These are phyloP conservation scores for Leiothrix lutea DNA, from an alignment of 2,113 vertebrate species.

Conservation along the genomic window DNA sequence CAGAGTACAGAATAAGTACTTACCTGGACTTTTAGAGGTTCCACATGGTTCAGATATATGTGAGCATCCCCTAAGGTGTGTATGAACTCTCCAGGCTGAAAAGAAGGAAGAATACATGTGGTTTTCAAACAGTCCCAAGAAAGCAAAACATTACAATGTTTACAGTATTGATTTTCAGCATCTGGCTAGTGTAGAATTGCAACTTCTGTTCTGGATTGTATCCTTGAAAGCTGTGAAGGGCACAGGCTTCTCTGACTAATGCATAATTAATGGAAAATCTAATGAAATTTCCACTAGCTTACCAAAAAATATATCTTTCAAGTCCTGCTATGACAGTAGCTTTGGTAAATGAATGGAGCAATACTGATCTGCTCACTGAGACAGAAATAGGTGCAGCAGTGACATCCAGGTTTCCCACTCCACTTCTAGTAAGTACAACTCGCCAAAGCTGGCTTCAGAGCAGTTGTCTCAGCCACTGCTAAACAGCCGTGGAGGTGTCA, in stretches of 20 bases:
- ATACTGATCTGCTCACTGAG: not conserved
- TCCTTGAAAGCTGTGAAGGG: not conserved
- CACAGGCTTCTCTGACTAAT: not conserved
- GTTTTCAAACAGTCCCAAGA: not conserved
- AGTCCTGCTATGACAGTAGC: not conserved
- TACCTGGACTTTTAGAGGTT: slow-evolving; percentile 91
- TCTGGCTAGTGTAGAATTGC: not conserved
- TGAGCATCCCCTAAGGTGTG: slow-evolving; percentile 96
- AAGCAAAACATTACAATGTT: not conserved
- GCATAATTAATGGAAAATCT: not conserved
- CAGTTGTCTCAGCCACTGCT: not conserved
- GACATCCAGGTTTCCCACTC: not conserved
- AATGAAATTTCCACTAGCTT: not conserved
- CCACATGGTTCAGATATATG: slow-evolving; percentile 90
- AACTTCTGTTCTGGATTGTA: not conserved
- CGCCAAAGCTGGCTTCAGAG: not conserved
- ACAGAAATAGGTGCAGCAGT: not conserved
- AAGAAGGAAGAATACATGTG: not conserved
- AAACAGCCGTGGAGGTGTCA: not conserved
- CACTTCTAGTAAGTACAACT: not conserved
- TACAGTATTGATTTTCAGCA: not conserved
- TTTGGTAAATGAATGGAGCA: not conserved
- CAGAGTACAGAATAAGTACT: not conserved
- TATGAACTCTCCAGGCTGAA: slow-evolving; percentile 91
- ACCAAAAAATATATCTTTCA: not conserved